Conservation (phyloP, 1,140 invertebrate species). For the Mya arenaria region DNA sequence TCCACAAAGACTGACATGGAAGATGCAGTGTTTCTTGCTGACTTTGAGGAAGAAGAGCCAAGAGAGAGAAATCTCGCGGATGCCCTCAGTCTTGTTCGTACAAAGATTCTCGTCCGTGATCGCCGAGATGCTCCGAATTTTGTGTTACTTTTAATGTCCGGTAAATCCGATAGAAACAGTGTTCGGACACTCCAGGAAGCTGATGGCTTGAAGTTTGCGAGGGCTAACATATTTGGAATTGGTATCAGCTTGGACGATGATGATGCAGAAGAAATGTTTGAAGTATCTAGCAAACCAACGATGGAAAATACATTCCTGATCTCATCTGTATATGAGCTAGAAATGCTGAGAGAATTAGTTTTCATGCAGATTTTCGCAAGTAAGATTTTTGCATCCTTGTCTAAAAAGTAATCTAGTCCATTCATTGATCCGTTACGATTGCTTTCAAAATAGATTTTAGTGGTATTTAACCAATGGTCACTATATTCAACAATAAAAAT, state of each 20-base stretch:
- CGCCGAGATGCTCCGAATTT: slow-evolving; percentile 67
- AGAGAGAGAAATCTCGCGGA: slow-evolving; percentile 67
- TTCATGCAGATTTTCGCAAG: slow-evolving; percentile 64
- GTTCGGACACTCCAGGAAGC: slow-evolving; percentile 58
- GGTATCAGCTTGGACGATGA: slow-evolving; percentile 58
- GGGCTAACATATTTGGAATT: slow-evolving; percentile 60
- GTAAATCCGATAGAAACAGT: slow-evolving; percentile 56
- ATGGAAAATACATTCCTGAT: slow-evolving; percentile 57
- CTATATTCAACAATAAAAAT: too few relatives aligned
- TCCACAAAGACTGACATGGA: slow-evolving; percentile 3
- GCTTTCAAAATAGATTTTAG: neutral
- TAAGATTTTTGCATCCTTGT: slow-evolving; percentile 50
- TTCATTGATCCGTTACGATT: neutral
- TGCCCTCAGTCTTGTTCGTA: slow-evolving; percentile 66
- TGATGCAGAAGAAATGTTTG: slow-evolving; percentile 57
- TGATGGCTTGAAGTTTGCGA: slow-evolving; percentile 50
- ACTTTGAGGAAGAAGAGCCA: slow-evolving; percentile 57
- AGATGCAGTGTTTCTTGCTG: slow-evolving; percentile 55
- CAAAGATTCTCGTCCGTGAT: slow-evolving; percentile 62
- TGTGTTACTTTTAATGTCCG: slow-evolving; percentile 63
- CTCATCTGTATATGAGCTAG: slow-evolving; percentile 50
- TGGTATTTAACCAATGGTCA: slow-evolving; percentile 10
- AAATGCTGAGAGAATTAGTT: slow-evolving; percentile 58
- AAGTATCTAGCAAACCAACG: slow-evolving; percentile 64
- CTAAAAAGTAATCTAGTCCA: neutral